Evolutionary conservation across 2,797 vertebrate species (phyloP), one percentile per base, ranked within the genome.

Genomic region (Poeciliopsis turneri): DNA sequence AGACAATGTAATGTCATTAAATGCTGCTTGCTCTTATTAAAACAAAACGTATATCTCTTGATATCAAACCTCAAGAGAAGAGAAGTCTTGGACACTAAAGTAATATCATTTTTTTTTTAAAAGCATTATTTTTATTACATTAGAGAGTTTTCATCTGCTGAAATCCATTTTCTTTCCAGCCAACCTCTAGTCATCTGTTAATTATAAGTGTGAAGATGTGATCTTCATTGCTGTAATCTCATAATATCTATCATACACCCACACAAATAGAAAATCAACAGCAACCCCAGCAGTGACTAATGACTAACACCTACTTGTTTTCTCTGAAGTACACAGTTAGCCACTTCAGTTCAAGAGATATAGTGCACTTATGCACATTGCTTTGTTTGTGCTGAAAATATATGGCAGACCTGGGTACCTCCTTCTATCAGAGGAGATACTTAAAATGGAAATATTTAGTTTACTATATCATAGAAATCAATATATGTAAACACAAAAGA

Each of bases 221-320:
- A 92, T 66, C 61, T 66, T 90, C 86, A 86, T 83, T 28, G 81
- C 72, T 72, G 76, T 92, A 91, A 90, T 87, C 82, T 88, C 83
- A 84, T 92, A 91, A 88, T 92, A 90, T 88, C 90, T 81, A 91
- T 86, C 83, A 72, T 51, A 86, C 72, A 82, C 91, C 93, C 89
- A 92, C 92, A 87, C 83, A 82, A 45, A 84, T 72, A 78, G 80
- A 81, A 91, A 93, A 88, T 88, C 87, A 91, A 87, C 88, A 92
- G 87, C 85, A 90, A 72, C 82, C 87, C 88, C 89, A 88, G 78
- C 84, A 83, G 84, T 92, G 92, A 93, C 90, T 94, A 93, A 94
- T 93, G 85, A 90, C 87, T 86, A 88, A 93, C 92, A 88, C 91
- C 91, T 87, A 93, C 92, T 84, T 82, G 82, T 84, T 83, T 79